These are phyloP conservation scores for Cantharis rufa DNA, from an alignment of 2,888 invertebrate species.

Conservation along the genomic window DNA sequence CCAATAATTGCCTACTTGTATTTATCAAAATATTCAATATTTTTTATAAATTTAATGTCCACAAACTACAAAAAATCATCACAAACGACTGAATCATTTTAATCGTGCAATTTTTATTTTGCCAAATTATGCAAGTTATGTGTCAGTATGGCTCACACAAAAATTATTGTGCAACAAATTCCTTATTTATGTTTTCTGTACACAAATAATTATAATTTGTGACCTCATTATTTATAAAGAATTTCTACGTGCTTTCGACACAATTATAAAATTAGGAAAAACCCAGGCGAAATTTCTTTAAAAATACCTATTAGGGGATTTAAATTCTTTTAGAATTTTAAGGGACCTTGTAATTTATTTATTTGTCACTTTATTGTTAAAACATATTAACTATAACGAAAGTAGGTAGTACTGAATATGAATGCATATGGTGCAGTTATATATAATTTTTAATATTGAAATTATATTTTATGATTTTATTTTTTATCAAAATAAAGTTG, in stretches of 20 bases:
- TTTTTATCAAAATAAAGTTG: too few relatives aligned
- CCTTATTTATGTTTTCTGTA: not conserved
- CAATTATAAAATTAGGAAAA: not conserved
- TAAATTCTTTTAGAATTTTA: too few relatives aligned
- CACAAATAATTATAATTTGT: not conserved
- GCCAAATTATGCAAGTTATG: constrained; percentile 11
- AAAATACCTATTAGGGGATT: not conserved
- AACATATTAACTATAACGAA: not conserved
- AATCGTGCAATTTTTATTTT: not conserved
- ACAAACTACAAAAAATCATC: too few relatives aligned
- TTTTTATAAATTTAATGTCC: not conserved
- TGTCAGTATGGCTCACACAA: constrained; percentile 1
- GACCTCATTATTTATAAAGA: not conserved
- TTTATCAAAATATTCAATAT: not conserved
- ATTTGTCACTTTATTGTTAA: not conserved
- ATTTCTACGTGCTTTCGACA: not conserved
- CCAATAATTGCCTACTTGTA: not conserved
- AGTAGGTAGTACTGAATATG: too few relatives aligned
- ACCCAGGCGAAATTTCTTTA: not conserved
- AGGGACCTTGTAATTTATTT: not conserved
- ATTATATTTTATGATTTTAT: too few relatives aligned
- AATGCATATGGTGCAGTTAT: too few relatives aligned
- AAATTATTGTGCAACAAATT: constrained; percentile 2
- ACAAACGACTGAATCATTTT: constrained; percentile 11
- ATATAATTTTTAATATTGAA: too few relatives aligned